phyloP scores from a whole-genome alignment of 2,888 invertebrate species.

The Latrodectus elegans region DNA sequence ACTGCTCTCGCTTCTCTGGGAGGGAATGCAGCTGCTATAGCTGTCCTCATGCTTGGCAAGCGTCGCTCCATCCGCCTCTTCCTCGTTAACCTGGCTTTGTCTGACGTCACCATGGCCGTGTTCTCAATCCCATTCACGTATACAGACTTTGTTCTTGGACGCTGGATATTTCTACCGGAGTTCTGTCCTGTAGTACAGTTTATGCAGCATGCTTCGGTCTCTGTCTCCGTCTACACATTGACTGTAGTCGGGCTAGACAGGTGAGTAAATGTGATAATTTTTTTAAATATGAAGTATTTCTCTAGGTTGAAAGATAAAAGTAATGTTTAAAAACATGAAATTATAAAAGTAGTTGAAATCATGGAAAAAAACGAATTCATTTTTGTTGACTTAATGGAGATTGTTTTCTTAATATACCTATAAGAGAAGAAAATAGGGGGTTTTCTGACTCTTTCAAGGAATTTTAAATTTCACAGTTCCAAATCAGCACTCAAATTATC shows the following conservation, averaged over 20 bases:
- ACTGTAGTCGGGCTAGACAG: conserved; percentile 77
- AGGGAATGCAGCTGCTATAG: conserved; percentile 77
- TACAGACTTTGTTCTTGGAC: conserved; percentile 71
- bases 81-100: conserved; percentile 87
- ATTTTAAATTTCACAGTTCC: no score
- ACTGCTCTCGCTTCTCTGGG: conserved; percentile 76
- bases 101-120: conserved; percentile 91
- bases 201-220: conserved; percentile 76
- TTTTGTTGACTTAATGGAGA: no score
- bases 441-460: no score
- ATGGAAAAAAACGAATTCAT: no score
- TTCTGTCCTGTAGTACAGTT: conserved; percentile 77
- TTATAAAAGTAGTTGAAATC: no score
- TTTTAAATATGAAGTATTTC: no score
- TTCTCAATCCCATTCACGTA: conserved; percentile 93
- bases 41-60: conserved; percentile 76
- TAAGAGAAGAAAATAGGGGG: no score
- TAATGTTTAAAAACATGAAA: no score
- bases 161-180: conserved; percentile 77
- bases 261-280: conserved; percentile 69
- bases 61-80: conserved; percentile 77
- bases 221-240: conserved; percentile 77
- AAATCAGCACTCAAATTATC: no score
- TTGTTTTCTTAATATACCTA: no score
- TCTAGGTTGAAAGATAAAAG: no score